Base-by-base conservation (phyloP, 2,113 vertebrate genomes). In the Rhinolophus sinicus region DNA sequence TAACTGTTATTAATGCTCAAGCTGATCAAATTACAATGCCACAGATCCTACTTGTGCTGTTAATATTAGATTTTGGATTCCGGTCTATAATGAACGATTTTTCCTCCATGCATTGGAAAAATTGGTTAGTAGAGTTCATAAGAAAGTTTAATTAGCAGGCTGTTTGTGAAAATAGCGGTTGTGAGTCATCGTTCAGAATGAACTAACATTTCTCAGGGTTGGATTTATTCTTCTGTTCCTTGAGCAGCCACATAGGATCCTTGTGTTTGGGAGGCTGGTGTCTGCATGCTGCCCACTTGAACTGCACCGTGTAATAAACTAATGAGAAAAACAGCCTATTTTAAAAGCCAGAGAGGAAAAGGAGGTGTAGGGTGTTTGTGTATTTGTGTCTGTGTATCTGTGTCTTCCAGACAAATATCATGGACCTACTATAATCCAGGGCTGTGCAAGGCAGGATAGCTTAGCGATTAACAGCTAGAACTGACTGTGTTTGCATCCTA, bases 51-150 rank as follows among this genome's bases (percentile, higher is more conserved):
- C 96, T 98, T 98, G 96, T 96, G 96, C 96, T 81, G 94, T 97
- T 98, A 98, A 98, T 98, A 98, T 97, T 98, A 98, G 98, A 98
- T 98, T 98, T 98, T 82, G 95, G 96, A 93, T 98, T 99, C 98
- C n/a, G 88, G 98, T 97, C 98, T 98, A 52, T 98, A 98, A 98
- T 98, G 96, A 98, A 98, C 98, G 60, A 93, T 97, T 98, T 98
- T 98, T 98, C 96, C 96, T 98, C 94, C 88, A 64, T 98, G 98
- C 97, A 97, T 97, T 98, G 97, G 97, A 97, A 98, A 98, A 98
- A 98, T 88, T 97, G 92, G 98, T 98, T 99, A 98, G 97, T 90
- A 94, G 97, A 98, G 97, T 98, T 98, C 98, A 96, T 97, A 97
- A 97, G 97, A 97, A 97, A 98, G 98, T 98, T 98, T 98, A 98